phyloP scores from a whole-genome alignment of 2,797 vertebrate genomes.

The Rhabdomys pumilio region DNA sequence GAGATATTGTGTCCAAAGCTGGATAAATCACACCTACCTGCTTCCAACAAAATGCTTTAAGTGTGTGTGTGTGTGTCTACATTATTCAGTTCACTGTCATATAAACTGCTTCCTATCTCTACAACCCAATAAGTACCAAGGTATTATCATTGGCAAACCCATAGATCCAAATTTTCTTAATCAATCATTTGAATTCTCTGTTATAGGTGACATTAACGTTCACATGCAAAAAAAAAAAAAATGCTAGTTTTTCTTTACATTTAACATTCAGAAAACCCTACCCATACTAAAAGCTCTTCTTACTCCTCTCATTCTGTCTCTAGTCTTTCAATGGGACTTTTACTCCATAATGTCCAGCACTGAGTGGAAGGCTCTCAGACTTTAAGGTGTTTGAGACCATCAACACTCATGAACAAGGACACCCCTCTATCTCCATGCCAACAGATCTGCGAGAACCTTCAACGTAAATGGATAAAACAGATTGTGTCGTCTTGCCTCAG shows the following conservation, averaged over 20 bases:
- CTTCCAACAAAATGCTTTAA: slow-evolving; percentile 28
- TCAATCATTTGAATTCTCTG: background rate
- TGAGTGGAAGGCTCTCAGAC: background rate
- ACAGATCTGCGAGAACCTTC: background rate
- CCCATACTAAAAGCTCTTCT: background rate
- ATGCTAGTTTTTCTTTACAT: slow-evolving; percentile 13
- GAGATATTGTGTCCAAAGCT: background rate
- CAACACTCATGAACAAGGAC: background rate
- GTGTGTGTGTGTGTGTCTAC: background rate
- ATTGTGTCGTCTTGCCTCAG: background rate
- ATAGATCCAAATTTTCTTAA: background rate
- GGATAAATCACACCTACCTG: slow-evolving; percentile 43
- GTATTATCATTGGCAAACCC: background rate
- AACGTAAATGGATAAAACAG: background rate
- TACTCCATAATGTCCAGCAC: background rate
- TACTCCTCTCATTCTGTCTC: background rate
- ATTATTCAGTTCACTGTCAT: background rate
- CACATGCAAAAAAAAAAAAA: slow-evolving; percentile 18
- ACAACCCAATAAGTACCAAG: background rate
- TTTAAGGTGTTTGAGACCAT: background rate
- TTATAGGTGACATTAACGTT: background rate
- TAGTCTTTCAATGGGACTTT: background rate
- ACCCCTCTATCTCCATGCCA: background rate
- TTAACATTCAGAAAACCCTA: background rate
- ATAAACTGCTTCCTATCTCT: background rate